These are phyloP conservation scores for Alloplasta piceator DNA, from an alignment of 2,888 invertebrate species.

Conservation along the genomic window DNA sequence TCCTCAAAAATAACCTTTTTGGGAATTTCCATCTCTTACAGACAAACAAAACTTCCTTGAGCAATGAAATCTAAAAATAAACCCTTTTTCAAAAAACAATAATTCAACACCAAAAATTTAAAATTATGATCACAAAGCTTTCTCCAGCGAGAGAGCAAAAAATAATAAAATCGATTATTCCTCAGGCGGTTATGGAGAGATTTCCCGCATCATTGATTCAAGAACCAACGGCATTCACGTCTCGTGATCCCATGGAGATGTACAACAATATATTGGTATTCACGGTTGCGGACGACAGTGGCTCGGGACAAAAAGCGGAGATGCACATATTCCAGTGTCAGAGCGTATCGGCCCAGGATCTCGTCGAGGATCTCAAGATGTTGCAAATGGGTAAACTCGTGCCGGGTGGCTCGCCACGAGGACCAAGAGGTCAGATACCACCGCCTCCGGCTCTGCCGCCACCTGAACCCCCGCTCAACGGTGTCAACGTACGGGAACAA, in stretches of 20 bases:
- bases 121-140: too few relatives aligned
- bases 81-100: too few relatives aligned
- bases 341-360: constrained; percentile 91
- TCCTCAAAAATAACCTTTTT: too few relatives aligned
- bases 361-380: constrained; percentile 93
- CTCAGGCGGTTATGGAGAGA: constrained; percentile 97
- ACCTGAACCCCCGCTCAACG: constrained; percentile 85
- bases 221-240: constrained; percentile 98
- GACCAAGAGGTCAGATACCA: constrained; percentile 83
- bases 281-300: constrained; percentile 91
- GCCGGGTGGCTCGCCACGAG: constrained; percentile 78
- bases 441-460: constrained; percentile 87
- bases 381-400: constrained; percentile 85
- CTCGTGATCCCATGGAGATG: constrained; percentile 97
- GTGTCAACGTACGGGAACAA: constrained; percentile 84
- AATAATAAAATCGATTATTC: constrained; percentile 54
- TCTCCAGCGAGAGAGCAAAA: too few relatives aligned
- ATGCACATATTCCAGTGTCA: constrained; percentile 99
- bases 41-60: too few relatives aligned
- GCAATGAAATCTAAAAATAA: too few relatives aligned
- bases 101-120: too few relatives aligned
- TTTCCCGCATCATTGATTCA: constrained; percentile 97
- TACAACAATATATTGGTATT: constrained; percentile 99
- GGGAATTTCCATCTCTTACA: too few relatives aligned
- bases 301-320: constrained; percentile 90